Percentiles rank a stretch among this genome's conserved stretches.
Conservation (phyloP, 1,140 invertebrate genomes). For the Drosophila littoralis region DNA sequence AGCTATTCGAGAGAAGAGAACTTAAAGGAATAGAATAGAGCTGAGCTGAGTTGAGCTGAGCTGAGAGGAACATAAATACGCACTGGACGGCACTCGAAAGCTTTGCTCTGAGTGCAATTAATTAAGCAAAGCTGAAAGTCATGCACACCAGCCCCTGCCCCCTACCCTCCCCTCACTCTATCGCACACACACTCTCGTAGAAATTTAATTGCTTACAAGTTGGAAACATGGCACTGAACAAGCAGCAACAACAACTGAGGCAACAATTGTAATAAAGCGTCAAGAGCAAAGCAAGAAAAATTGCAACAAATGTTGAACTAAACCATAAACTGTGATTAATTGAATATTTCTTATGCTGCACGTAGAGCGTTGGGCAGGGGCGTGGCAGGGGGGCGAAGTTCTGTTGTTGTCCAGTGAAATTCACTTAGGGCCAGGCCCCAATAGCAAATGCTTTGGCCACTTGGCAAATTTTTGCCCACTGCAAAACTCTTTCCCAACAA, state of each 20-base stretch:
- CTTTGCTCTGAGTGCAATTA: slow-evolving; percentile 76
- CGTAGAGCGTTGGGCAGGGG: slow-evolving; percentile 40
- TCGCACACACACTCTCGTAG: slow-evolving; percentile 39
- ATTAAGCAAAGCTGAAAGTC: slow-evolving; percentile 82
- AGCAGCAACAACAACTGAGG: slow-evolving; percentile 43
- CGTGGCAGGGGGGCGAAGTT: no score
- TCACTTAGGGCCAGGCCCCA: slow-evolving; percentile 17
- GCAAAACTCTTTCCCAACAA: slow-evolving; percentile 34
- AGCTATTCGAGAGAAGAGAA: slow-evolving; percentile 40
- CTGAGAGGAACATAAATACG: slow-evolving; percentile 33
- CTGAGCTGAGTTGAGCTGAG: neutral
- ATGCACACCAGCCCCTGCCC: slow-evolving; percentile 43
- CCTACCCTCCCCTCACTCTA: neutral
- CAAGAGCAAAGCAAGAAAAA: slow-evolving; percentile 79
- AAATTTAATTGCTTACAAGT: slow-evolving; percentile 80
- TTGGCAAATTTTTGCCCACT: slow-evolving; percentile 44
- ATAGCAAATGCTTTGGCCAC: slow-evolving; percentile 26
- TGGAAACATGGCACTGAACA: slow-evolving; percentile 72
- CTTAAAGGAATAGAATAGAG: slow-evolving; percentile 45
- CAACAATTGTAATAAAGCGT: slow-evolving; percentile 82
- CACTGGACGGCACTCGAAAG: slow-evolving; percentile 53
- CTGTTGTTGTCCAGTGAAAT: slow-evolving; percentile 17
- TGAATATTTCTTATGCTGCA: slow-evolving; percentile 81
- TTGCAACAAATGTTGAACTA: slow-evolving; percentile 82
- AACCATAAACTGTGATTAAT: slow-evolving; percentile 83